A percentile compares a stretch with the other conserved stretches of the same genome.
These are phyloP conservation scores for Papilio machaon DNA, from an alignment of 1,140 invertebrate genomes.

Conservation along the genomic window DNA sequence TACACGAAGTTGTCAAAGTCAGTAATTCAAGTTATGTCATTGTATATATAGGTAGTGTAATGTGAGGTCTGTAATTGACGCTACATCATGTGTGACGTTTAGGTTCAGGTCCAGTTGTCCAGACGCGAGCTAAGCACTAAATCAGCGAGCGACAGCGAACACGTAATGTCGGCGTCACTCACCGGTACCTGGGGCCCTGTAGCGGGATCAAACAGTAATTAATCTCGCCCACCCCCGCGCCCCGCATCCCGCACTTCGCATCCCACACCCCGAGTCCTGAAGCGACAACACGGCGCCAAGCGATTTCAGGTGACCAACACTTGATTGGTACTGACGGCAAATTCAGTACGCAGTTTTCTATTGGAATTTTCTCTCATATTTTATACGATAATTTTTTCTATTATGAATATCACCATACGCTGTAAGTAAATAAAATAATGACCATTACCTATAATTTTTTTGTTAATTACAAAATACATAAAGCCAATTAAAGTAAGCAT, in stretches of 20 bases:
- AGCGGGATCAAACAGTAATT: slow-evolving; percentile 69
- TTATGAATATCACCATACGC: not conserved
- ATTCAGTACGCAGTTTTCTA: slow-evolving; percentile 18
- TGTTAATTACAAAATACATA: no score
- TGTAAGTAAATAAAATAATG: no score
- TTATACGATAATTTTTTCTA: not conserved
- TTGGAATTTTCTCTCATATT: not conserved
- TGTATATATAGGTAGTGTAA: not conserved
- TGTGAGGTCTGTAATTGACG: not conserved
- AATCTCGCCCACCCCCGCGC: slow-evolving; percentile 55
- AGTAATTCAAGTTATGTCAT: not conserved
- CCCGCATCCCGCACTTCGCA: slow-evolving; percentile 11
- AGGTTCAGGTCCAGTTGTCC: not conserved
- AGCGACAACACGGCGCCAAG: slow-evolving; percentile 53
- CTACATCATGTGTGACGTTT: not conserved
- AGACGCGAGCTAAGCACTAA: slow-evolving; percentile 50
- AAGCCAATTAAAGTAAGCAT: no score
- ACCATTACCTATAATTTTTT: no score
- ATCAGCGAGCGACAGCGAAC: slow-evolving; percentile 55
- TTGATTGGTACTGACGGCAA: slow-evolving; percentile 41
- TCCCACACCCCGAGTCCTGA: not conserved
- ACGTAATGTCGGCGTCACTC: slow-evolving; percentile 50
- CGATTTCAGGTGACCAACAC: slow-evolving; percentile 56
- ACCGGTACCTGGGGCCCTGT: slow-evolving; percentile 57
- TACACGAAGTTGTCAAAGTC: not conserved